These are phyloP conservation scores for Proteles cristata DNA, from an alignment of 2,113 vertebrate genomes.

Conservation along the genomic window DNA sequence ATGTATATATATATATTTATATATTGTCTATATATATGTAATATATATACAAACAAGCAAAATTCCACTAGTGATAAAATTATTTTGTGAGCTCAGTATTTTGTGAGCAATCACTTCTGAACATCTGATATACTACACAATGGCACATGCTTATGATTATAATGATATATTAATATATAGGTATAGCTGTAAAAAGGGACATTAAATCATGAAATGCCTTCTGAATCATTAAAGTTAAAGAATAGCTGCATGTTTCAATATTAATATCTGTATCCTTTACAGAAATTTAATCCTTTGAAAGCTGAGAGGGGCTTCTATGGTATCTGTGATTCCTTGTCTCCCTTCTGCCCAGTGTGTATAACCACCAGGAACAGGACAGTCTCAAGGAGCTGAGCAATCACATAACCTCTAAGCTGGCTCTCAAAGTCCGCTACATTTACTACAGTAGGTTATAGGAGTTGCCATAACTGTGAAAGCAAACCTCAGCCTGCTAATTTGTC, in stretches of 20 bases:
- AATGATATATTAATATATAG: neutral
- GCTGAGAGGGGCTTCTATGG: neutral
- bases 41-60: neutral
- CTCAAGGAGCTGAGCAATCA: neutral
- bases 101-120: neutral
- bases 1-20: too few species aligned
- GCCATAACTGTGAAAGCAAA: neutral
- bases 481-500: neutral
- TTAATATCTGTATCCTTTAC: neutral
- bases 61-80: neutral
- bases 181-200: neutral
- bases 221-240: slow-evolving; percentile 21
- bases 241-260: neutral
- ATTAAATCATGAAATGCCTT: neutral
- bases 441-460: neutral
- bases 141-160: neutral
- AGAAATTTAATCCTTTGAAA: neutral
- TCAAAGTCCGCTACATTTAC: neutral
- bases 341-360: neutral
- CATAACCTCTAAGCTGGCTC: neutral
- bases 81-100: neutral
- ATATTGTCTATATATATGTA: too few species aligned
- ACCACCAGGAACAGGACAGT: neutral
- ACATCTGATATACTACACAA: neutral
- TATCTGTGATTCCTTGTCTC: neutral